These are phyloP conservation scores for Hemibagrus wyckioides DNA, from an alignment of 2,113 vertebrate genomes.

Conservation along the genomic window DNA sequence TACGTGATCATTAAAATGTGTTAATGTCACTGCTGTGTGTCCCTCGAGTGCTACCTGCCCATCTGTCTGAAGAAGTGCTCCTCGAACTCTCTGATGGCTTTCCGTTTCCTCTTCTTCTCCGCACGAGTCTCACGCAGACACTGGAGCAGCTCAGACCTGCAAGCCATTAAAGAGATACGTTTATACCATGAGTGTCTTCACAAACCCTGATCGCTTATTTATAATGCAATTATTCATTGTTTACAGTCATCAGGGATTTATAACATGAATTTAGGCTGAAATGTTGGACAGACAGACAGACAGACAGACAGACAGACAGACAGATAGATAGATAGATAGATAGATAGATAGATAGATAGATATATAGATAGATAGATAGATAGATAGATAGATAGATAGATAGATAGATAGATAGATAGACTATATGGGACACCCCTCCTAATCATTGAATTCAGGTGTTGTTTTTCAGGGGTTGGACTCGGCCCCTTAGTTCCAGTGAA, in stretches of 20 bases:
- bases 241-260: background rate
- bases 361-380: no score
- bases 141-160: conserved; percentile 86
- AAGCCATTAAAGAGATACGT: background rate
- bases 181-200: background rate
- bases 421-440: no score
- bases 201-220: background rate
- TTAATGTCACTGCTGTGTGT: conserved; percentile 30
- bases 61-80: conserved; percentile 90
- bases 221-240: background rate
- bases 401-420: no score
- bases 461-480: no score
- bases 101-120: conserved; percentile 88
- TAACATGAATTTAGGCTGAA: background rate
- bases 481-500: no score
- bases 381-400: no score
- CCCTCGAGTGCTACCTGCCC: conserved; percentile 79
- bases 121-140: conserved; percentile 87
- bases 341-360: no score
- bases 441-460: no score
- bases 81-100: conserved; percentile 90
- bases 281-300: no score
- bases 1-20: conserved; percentile 52
- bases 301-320: no score
- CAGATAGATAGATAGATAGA: no score